These are phyloP conservation scores for Notolepis coatsorum DNA, from an alignment of 2,797 vertebrate species.

Conservation along the genomic window DNA sequence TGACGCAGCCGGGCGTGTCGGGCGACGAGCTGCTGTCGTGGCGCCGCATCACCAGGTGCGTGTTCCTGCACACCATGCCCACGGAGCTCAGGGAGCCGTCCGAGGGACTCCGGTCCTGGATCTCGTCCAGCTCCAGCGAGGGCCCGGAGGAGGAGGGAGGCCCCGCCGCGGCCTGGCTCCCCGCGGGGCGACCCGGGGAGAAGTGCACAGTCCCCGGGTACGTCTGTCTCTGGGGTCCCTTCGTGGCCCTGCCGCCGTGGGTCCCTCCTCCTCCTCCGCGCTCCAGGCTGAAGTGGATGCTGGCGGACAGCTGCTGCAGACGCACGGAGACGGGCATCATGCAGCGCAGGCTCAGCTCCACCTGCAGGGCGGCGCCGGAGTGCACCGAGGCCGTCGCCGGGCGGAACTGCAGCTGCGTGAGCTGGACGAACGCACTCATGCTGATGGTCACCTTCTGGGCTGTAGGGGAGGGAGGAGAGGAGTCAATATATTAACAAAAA, in stretches of 20 bases:
- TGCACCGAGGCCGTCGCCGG: constrained; percentile 90
- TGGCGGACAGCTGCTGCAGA: constrained; percentile 87
- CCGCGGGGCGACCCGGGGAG: constrained; percentile 60
- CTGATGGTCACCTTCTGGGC: constrained; percentile 84
- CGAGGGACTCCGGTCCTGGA: constrained; percentile 91
- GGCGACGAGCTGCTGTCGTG: constrained; percentile 84
- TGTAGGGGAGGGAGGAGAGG: constrained; percentile 45
- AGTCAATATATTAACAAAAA: too few relatives aligned
- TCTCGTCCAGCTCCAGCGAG: constrained; percentile 86
- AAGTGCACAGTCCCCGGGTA: constrained; percentile 87
- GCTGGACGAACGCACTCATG: constrained; percentile 89
- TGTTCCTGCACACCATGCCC: constrained; percentile 93
- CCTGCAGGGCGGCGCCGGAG: constrained; percentile 86
- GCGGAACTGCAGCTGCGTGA: constrained; percentile 87
- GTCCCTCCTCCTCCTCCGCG: constrained; percentile 86
- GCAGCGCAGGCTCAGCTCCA: constrained; percentile 89
- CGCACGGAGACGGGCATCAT: constrained; percentile 90
- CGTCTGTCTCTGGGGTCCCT: constrained; percentile 79
- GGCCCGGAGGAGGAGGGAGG: constrained; percentile 52
- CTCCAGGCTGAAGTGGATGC: constrained; percentile 90
- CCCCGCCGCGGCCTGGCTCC: constrained; percentile 44
- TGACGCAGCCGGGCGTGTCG: constrained; percentile 74
- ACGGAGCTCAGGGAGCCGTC: constrained; percentile 88
- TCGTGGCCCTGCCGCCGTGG: constrained; percentile 84
- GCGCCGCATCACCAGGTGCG: constrained; percentile 89